Percentiles rank a stretch among this genome's conserved stretches.
These are phyloP conservation scores for Tangara arthus DNA, from an alignment of 2,797 vertebrate genomes.

Conservation along the genomic window DNA sequence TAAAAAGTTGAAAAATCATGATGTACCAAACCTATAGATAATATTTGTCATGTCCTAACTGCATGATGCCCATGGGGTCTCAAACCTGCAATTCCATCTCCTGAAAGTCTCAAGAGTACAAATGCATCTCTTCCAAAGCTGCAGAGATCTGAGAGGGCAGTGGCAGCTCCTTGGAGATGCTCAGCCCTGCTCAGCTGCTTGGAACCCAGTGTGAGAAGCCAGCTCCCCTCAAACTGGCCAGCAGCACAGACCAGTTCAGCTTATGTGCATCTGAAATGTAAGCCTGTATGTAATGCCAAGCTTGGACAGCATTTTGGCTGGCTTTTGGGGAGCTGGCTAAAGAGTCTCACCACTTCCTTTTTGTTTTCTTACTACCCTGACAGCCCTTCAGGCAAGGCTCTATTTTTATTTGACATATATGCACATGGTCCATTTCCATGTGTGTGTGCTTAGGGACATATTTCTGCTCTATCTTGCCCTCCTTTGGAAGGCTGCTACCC, in stretches of 20 bases:
- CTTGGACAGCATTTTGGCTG: conserved; percentile 48
- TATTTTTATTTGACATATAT: conserved; percentile 8
- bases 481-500: neutral
- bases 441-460: neutral
- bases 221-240: neutral
- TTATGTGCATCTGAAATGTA: neutral
- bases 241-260: neutral
- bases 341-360: conserved; percentile 26
- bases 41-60: neutral
- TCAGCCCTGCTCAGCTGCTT: neutral
- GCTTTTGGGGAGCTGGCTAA: conserved; percentile 30
- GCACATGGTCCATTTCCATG: neutral
- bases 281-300: neutral
- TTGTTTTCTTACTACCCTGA: neutral
- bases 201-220: neutral
- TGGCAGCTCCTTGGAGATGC: neutral
- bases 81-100: neutral
- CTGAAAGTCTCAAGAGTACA: neutral
- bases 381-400: conserved; percentile 9
- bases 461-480: neutral
- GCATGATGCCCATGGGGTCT: neutral
- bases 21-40: neutral
- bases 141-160: neutral
- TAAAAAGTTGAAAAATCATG: neutral
- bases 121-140: neutral